Evolutionary conservation across 2,888 invertebrate species (phyloP).

Genomic region (Drosophila emarginata): DNA sequence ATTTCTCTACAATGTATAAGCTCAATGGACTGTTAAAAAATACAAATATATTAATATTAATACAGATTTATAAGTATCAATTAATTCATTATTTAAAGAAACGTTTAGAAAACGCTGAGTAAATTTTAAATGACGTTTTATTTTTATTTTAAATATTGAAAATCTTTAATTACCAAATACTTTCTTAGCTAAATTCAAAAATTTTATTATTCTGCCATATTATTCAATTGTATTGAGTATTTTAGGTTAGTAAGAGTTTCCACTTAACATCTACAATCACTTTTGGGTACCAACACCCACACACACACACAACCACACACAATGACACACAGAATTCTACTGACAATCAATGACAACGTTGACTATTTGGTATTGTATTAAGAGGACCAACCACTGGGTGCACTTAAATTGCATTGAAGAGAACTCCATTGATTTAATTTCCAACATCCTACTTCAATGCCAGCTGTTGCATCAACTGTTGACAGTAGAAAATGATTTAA

Average conservation of each 20-base stretch:
- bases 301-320: neutral
- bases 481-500: slow-evolving; percentile 11
- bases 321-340: neutral
- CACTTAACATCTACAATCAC: neutral
- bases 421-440: slow-evolving; percentile 49
- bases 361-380: slow-evolving; percentile 36
- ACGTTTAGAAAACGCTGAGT: no score
- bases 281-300: neutral
- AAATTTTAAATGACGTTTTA: no score
- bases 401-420: slow-evolving; percentile 23
- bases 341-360: neutral
- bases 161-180: neutral
- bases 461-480: slow-evolving; percentile 30
- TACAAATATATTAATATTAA: no score
- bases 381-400: slow-evolving; percentile 29
- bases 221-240: neutral
- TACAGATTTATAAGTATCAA: no score
- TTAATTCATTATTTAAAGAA: no score
- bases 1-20: no score
- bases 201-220: neutral
- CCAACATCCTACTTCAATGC: neutral
- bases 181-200: no score
- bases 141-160: neutral
- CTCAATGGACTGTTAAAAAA: no score
- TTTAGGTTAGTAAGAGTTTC: neutral